phyloP scores from a whole-genome alignment of 1,140 invertebrate species.

The Littorina saxatilis region DNA sequence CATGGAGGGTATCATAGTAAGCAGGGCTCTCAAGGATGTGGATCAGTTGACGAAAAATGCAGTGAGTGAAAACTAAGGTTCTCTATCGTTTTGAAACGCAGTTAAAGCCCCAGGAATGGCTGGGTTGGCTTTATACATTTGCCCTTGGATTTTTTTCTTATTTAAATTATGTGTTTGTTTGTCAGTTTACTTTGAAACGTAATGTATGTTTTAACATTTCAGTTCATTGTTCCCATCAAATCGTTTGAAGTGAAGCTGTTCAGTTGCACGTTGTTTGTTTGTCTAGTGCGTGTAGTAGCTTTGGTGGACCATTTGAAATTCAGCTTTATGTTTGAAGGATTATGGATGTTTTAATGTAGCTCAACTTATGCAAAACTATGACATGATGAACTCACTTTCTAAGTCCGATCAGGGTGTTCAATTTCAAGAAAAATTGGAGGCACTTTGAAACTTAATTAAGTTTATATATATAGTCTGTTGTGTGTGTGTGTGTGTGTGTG shows the following conservation, averaged over 20 bases:
- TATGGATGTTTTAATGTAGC: no score
- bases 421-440: background rate
- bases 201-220: no score
- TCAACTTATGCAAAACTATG: no score
- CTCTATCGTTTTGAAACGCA: background rate
- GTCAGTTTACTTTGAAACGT: no score
- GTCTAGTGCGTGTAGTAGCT: background rate
- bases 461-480: no score
- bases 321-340: background rate
- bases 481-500: conserved; percentile 7
- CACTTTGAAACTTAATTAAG: background rate
- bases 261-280: background rate
- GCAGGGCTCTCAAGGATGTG: background rate
- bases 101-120: background rate
- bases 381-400: background rate
- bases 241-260: background rate
- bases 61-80: background rate
- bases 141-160: background rate
- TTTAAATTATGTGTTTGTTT: no score
- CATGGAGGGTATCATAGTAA: background rate
- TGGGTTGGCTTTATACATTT: background rate
- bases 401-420: background rate
- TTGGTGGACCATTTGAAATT: background rate
- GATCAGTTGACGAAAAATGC: background rate
- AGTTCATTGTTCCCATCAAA: no score